Conservation (phyloP, 1,140 invertebrate species). For the Leptinotarsa lineolata region DNA sequence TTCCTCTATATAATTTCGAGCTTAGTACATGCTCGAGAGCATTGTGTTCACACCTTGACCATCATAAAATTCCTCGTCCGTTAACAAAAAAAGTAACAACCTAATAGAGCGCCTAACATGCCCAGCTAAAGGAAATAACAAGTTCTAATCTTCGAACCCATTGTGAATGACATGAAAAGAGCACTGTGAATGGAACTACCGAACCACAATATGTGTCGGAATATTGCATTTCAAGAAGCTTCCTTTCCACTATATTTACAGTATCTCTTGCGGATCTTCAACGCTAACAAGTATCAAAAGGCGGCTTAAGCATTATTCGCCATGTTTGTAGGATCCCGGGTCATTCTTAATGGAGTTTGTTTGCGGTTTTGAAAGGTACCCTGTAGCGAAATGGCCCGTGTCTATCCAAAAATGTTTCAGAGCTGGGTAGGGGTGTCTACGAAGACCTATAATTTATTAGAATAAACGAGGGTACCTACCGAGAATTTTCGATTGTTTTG, state of each 20-base stretch:
- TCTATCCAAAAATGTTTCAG: neutral
- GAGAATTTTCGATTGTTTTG: neutral
- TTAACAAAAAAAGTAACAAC: constrained; percentile 22
- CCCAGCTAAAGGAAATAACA: neutral
- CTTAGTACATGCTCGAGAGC: neutral
- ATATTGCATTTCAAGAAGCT: constrained; percentile 26
- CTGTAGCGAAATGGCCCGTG: constrained; percentile 10
- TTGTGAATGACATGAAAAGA: constrained; percentile 26
- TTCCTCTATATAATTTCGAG: neutral
- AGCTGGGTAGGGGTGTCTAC: neutral
- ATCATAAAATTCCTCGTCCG: constrained; percentile 17
- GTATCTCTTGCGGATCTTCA: constrained; percentile 24
- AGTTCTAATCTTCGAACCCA: constrained; percentile 11
- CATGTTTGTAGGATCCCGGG: neutral
- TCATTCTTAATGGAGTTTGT: constrained; percentile 22
- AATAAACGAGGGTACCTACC: neutral
- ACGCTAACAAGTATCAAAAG: constrained; percentile 27
- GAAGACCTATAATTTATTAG: neutral
- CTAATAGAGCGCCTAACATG: constrained; percentile 22
- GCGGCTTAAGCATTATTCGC: constrained; percentile 8
- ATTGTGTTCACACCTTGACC: constrained; percentile 17
- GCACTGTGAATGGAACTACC: constrained; percentile 13
- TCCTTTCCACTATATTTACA: constrained; percentile 22
- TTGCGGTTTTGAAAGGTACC: constrained; percentile 17
- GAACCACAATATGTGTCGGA: constrained; percentile 22